Evolutionary conservation across 2,888 invertebrate genomes (phyloP), one percentile per base, ranked within the genome.

Genomic region (Dusona sp.): DNA sequence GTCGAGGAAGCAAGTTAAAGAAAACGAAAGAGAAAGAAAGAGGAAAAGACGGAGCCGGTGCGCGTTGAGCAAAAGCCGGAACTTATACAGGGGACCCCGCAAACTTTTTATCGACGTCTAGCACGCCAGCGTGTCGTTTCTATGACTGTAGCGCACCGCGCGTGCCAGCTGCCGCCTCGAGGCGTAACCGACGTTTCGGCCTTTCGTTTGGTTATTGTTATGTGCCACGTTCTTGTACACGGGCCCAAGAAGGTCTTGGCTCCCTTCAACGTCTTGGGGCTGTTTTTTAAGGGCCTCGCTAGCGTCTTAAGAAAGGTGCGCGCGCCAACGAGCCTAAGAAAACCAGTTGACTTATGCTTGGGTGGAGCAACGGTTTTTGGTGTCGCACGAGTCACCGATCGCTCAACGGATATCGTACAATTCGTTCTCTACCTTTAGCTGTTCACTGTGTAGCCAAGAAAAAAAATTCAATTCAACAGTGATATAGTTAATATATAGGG

Each of bases 141-240:
- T 91, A 88, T 90, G 90, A 90, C 84, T 88, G 65, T 78, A 68
- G 87, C 82, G 85, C 89, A 88, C 88, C 90, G 93, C 94, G 93
- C 94, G 94, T 94, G 94, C 93, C 94, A 94, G 94, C 94, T 94
- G 94, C 93, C 90, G 91, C 90, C 89, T 88, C 92, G 87, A 93
- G 93, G 93, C 93, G 93, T 94, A 94, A 94, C 94, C 94, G 94
- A 93, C 94, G 91, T 93, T 94, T 93, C 92, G 92, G 93, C 93
- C 93, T 94, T 93, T 93, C 91, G 90, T 90, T 90, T 70, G 68
- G 90, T 90, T 89, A 92, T 93, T 93, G 92, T 92, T 87, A 87
- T 75, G 82, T 38, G 57, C 89, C 90, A 89, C 89, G 87, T 88
- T 87, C 83, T 70, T 74, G 36, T 54, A 75, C 75, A 61, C 61